Evolutionary conservation across 2,888 invertebrate genomes (phyloP), one percentile per base, ranked within the genome.

Genomic region (Hypomecis punctinalis): DNA sequence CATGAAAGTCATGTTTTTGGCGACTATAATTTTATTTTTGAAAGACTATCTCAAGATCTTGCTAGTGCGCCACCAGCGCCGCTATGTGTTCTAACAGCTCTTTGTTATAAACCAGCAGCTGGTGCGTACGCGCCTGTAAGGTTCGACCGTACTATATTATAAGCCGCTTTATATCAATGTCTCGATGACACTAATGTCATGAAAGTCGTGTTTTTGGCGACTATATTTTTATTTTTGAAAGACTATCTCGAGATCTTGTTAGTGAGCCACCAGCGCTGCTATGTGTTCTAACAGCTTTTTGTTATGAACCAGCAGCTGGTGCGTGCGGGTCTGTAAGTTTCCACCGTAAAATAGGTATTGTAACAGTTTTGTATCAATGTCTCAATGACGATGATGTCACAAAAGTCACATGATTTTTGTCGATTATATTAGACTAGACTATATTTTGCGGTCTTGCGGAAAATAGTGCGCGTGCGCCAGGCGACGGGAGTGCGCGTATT

Each of bases 21-120:
- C n/a, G n/a, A n/a, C n/a, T n/a, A n/a, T n/a, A n/a, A n/a, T n/a
- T n/a, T n/a, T n/a, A n/a, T n/a, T n/a, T n/a, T n/a, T n/a, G n/a
- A n/a, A n/a, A n/a, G 11, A 94, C 93, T 58, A 95, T 94, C 80
- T 99, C 99, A 71, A 98, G 95, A 71, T 97, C 97, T 81, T 98
- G 98, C 68, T 99, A 94, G 75, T 97, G 96, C 5, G 96, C 94
- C 11, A 99, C 98, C 76, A 99, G 93, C 9, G 97, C 96, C 48
- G 98, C 97, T 79, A 99, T 97, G 87, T 99, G 99, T 82, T 99
- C 98, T 71, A 99, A 91, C 51, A 99, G 91, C 86, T 99, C 99
- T 76, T 98, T 96, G 91, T 99, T 99, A 85, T 99, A 98, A 57
- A 98, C 96, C 75, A 99, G 91, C 67, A 99, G 94, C 88, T 99